phyloP scores from a whole-genome alignment of 2,113 vertebrate genomes.

The Cryptotis parvus region DNA sequence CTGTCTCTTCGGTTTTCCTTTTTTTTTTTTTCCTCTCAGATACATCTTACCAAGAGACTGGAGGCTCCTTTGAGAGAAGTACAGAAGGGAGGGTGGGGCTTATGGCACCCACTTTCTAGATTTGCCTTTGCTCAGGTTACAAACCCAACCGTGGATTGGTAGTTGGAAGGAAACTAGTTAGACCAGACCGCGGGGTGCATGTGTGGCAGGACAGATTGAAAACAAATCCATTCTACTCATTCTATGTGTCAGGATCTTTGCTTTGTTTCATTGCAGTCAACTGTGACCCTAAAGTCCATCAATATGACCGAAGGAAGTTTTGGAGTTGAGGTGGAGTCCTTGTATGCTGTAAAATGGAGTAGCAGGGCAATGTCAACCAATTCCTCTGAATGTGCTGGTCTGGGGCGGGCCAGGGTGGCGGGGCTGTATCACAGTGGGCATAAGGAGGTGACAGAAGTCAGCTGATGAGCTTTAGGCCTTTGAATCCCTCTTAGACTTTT shows the following conservation, averaged over 20 bases:
- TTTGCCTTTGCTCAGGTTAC: conserved; percentile 92
- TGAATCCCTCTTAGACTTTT: conserved; percentile 89
- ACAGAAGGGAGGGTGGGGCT: conserved; percentile 80
- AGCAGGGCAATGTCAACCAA: conserved; percentile 83
- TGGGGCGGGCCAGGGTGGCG: conserved; percentile 68
- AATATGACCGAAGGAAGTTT: conserved; percentile 94
- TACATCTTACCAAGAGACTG: conserved; percentile 57
- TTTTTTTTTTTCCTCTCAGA: conserved; percentile 61
- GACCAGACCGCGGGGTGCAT: conserved; percentile 89
- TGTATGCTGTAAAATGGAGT: conserved; percentile 90
- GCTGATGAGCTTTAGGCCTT: conserved; percentile 93
- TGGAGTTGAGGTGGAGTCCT: conserved; percentile 90
- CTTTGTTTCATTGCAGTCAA: conserved; percentile 98
- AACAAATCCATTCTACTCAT: conserved; percentile 93
- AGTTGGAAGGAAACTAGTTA: conserved; percentile 71
- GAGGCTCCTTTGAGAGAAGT: conserved; percentile 79
- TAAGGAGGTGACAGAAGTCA: conserved; percentile 87
- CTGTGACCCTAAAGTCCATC: conserved; percentile 97
- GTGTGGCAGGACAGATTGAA: conserved; percentile 90
- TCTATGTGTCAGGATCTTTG: conserved; percentile 95
- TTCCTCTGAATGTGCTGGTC: conserved; percentile 84
- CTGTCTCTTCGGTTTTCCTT: conserved; percentile 76
- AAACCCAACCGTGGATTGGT: conserved; percentile 78
- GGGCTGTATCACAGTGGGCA: conserved; percentile 70
- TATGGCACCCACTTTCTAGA: conserved; percentile 89